Base-by-base conservation (phyloP, 1,140 invertebrate species). In the Bicyclus anynana region DNA sequence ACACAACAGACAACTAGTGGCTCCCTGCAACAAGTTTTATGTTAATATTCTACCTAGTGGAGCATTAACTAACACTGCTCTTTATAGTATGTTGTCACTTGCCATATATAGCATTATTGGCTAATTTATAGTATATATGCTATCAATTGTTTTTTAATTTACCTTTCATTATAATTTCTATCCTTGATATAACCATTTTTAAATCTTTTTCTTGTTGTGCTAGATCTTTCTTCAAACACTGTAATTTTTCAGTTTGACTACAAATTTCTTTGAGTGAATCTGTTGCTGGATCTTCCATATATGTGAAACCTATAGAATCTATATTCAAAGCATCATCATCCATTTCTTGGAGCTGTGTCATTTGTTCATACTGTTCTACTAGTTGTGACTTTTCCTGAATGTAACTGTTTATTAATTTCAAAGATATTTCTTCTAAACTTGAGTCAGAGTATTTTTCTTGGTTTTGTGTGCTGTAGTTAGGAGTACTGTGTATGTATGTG, bases 381-480 rank as follows among this genome's bases (percentile, higher is more conserved):
- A 93, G 72, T 72, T 93, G 92, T 55, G 89, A 91, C 67, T 93
- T 93, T 65, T 93, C 92, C 73, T 92, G 87, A 72, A 91, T 90
- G 68, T 93, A 91, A 76, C 90, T 93, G 60, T 92, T 92, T 7
- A 94, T 91, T 35, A 94, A 76, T 80, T 93, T 93, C 35, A 94
- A 78, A 12, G 93, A 94, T 70, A 95, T 94, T 83, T 95, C 94
- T 78, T 95, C 94, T 58, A 95, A 89, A 75, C 94, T 95, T 37
- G 90, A 87, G 66, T 94, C 91, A 60, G 87, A 88, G 76, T 67
- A 87, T 67, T 80, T 91, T 67, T 89, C 90, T 67, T 89, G 81
- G 49, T 82, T 74, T 48, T 87, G 69, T 35, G 74, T 74, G 69
- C 89, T 91, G 26, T 85, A 75, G 63, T 91, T 91, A 51, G 92